Percentiles rank a stretch among this genome's conserved stretches.
Evolutionary conservation across 1,140 invertebrate genomes (phyloP).

Genomic region (Megalopta genalis): DNA sequence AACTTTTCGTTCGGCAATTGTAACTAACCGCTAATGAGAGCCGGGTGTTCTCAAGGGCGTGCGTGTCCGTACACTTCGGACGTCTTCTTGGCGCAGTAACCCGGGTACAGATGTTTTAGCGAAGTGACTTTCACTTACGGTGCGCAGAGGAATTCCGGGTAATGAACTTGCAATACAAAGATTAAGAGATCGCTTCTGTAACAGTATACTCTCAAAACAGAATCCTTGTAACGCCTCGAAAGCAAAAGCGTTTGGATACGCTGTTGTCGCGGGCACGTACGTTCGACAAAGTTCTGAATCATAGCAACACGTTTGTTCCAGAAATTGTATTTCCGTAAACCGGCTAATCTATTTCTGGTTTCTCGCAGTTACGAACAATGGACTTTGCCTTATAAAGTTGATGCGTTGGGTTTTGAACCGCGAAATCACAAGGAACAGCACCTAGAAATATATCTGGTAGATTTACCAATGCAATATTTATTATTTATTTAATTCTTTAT

Average conservation of each 20-base stretch:
- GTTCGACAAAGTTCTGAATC: no score
- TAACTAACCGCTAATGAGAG: constrained; percentile 47
- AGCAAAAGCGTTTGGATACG: neutral
- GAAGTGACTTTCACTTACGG: constrained; percentile 42
- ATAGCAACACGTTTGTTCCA: no score
- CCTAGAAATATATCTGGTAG: no score
- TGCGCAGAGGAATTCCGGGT: constrained; percentile 33
- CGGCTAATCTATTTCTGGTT: no score
- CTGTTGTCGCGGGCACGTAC: no score
- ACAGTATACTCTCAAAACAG: neutral
- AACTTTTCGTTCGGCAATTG: constrained; percentile 41
- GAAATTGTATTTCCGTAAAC: no score
- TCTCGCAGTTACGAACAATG: no score
- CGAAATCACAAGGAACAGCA: no score
- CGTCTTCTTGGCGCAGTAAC: constrained; percentile 41
- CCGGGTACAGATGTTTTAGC: constrained; percentile 43
- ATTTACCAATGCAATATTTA: no score
- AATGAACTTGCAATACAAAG: constrained; percentile 18
- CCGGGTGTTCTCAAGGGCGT: constrained; percentile 19
- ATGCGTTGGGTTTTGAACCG: no score
- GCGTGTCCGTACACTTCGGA: constrained; percentile 23
- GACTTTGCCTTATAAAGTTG: no score
- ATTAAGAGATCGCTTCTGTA: neutral
- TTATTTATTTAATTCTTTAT: no score
- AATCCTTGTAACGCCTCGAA: neutral